These are phyloP conservation scores for Diuraphis noxia DNA, from an alignment of 1,140 invertebrate genomes.

Conservation along the genomic window DNA sequence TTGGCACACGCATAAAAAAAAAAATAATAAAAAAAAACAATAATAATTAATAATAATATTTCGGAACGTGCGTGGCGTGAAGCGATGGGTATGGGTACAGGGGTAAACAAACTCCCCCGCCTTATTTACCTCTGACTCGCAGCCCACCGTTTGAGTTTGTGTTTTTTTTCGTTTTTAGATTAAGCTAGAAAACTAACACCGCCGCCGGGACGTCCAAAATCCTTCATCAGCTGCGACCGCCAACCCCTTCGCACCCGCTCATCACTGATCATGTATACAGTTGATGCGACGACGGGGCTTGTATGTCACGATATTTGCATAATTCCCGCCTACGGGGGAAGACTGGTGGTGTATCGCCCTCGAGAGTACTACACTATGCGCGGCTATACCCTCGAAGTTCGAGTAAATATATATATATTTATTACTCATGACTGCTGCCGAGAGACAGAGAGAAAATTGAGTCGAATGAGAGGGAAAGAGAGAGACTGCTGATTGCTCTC, in stretches of 20 bases:
- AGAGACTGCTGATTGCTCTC: not conserved
- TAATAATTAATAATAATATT: conserved; percentile 5
- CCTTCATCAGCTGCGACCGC: not conserved
- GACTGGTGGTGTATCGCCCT: conserved; percentile 3
- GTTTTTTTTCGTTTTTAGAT: not conserved
- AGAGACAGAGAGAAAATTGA: not conserved
- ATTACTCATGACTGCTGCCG: not conserved
- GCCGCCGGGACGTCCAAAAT: conserved; percentile 16
- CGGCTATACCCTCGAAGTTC: not conserved
- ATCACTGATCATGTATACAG: not conserved
- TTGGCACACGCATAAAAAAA: not conserved
- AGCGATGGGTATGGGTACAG: not conserved
- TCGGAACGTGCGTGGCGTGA: not conserved
- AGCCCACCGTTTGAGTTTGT: not conserved
- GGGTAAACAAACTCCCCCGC: not conserved
- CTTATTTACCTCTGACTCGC: not conserved
- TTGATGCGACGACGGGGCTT: not conserved
- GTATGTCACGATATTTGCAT: conserved; percentile 39
- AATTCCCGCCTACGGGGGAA: not conserved
- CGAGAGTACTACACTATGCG: not conserved
- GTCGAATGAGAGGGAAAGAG: not conserved
- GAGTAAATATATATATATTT: not conserved
- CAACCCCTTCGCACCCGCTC: not conserved
- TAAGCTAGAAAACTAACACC: not conserved
- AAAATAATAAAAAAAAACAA: not conserved